Percentiles rank a stretch among this genome's conserved stretches.
Evolutionary conservation across 2,888 invertebrate genomes (phyloP).

Genomic region (Agrotis puta): DNA sequence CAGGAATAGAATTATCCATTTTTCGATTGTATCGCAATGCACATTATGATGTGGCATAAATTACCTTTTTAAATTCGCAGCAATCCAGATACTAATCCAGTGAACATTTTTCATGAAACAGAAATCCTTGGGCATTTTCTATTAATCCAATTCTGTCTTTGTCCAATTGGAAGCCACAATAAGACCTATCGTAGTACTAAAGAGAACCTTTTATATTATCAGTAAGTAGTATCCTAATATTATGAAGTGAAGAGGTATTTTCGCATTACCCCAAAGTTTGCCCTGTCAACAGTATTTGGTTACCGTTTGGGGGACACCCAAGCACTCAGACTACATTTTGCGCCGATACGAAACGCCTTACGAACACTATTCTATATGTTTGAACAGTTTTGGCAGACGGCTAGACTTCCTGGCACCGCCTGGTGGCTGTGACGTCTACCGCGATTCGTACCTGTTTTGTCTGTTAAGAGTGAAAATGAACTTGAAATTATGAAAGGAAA

Average conservation of each 20-base stretch:
- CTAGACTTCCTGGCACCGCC: slow-evolving; percentile 49
- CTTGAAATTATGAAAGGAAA: background rate
- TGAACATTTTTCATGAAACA: background rate
- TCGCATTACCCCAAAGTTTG: slow-evolving; percentile 17
- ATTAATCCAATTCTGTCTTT: background rate
- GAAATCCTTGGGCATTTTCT: too few relatives aligned
- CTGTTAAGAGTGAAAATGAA: slow-evolving; percentile 2
- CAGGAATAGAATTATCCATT: too few relatives aligned
- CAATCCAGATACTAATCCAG: background rate
- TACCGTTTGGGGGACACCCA: slow-evolving; percentile 38
- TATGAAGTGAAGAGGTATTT: background rate
- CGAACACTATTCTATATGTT: slow-evolving; percentile 36
- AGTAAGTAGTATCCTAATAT: background rate
- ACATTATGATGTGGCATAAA: too few relatives aligned
- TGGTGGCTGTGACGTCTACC: slow-evolving; percentile 22
- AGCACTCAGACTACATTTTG: slow-evolving; percentile 25
- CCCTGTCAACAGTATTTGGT: slow-evolving; percentile 40
- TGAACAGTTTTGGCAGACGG: slow-evolving; percentile 49
- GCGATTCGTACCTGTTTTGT: slow-evolving; percentile 29
- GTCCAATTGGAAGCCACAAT: background rate
- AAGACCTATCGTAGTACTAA: background rate
- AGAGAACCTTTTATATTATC: background rate
- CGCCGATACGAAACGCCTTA: slow-evolving; percentile 25
- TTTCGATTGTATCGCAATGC: too few relatives aligned
- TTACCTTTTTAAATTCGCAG: too few relatives aligned